These are phyloP conservation scores for Acanthopagrus latus DNA, from an alignment of 2,797 vertebrate genomes.

Conservation along the genomic window DNA sequence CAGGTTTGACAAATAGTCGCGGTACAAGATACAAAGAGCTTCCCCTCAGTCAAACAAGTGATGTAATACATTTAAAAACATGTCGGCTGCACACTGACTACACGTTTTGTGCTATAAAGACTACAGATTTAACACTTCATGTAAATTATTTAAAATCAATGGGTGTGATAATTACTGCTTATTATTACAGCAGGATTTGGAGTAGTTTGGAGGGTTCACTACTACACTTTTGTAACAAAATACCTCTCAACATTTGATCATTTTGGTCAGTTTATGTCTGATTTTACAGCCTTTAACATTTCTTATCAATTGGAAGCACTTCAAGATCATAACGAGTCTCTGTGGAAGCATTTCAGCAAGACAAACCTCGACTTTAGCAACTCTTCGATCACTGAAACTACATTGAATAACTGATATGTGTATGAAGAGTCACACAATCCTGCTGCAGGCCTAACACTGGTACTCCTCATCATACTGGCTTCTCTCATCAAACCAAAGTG, in stretches of 20 bases:
- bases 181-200: conserved; percentile 44
- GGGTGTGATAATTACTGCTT: conserved; percentile 22
- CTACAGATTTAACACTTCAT: conserved; percentile 36
- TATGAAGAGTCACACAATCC: conserved; percentile 29
- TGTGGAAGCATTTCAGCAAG: conserved; percentile 56
- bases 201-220: conserved; percentile 24
- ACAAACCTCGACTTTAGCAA: conserved; percentile 35
- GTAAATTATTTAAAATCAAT: conserved; percentile 16
- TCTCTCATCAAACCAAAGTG: conserved; percentile 25
- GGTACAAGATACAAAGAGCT: conserved; percentile 60
- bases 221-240: conserved; percentile 24
- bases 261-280: conserved; percentile 40
- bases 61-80: conserved; percentile 37
- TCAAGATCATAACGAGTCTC: conserved; percentile 45
- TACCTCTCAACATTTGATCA: conserved; percentile 7
- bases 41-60: conserved; percentile 48
- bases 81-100: conserved; percentile 23
- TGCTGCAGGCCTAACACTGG: conserved; percentile 19
- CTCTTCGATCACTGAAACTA: conserved; percentile 25
- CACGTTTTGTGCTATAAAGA: conserved; percentile 38
- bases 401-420: conserved; percentile 51
- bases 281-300: conserved; percentile 33
- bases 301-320: conserved; percentile 68
- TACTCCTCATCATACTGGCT: conserved; percentile 11
- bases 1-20: conserved; percentile 60